These are phyloP conservation scores for Ptychobarbus kaznakovi DNA, from an alignment of 2,797 vertebrate genomes.

Conservation along the genomic window DNA sequence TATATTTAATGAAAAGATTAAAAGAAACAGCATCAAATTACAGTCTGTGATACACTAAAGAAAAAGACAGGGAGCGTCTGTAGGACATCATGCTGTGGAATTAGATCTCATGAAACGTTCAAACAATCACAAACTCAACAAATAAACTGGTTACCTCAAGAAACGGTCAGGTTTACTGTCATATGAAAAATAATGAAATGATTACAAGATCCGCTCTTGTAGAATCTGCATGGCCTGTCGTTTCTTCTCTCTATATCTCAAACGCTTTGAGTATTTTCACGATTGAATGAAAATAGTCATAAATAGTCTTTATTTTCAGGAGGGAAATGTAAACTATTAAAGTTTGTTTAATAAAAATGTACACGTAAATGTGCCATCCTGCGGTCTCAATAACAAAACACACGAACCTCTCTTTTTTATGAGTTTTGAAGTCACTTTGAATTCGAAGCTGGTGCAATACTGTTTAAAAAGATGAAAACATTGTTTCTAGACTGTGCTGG, in stretches of 20 bases:
- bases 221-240: not conserved
- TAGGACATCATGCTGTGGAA: slow-evolving; percentile 29
- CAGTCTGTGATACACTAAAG: slow-evolving; percentile 50
- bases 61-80: slow-evolving; percentile 18
- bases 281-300: not conserved
- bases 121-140: not conserved
- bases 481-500: not conserved
- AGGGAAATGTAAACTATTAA: not conserved
- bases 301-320: not conserved
- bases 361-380: not conserved
- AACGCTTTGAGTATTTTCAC: not conserved
- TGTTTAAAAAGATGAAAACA: not conserved
- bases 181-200: not conserved
- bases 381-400: not conserved
- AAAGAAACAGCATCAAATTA: slow-evolving; percentile 51
- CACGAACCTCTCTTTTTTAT: not conserved
- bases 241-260: not conserved
- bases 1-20: slow-evolving; percentile 59
- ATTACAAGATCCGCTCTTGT: not conserved
- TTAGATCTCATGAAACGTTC: not conserved
- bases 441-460: not conserved
- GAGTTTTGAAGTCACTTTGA: not conserved
- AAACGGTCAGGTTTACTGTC: not conserved
- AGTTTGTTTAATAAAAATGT: not conserved
- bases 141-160: not conserved